Percentiles rank a stretch among this genome's conserved stretches.
phyloP scores from a whole-genome alignment of 2,797 vertebrate species.

The Falco concolor region DNA sequence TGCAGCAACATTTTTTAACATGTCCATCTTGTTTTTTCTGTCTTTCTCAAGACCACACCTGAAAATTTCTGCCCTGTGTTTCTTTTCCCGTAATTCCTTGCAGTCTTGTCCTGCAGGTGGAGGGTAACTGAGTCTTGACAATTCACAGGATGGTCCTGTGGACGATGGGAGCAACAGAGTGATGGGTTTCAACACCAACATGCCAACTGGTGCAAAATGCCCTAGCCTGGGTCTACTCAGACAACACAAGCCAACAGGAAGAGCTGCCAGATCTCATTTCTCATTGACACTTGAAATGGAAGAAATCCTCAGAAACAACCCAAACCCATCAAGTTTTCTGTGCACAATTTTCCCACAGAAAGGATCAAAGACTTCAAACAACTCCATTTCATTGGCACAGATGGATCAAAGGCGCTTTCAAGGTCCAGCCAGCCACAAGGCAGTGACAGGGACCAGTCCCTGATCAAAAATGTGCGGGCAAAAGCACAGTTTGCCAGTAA shows the following conservation, averaged over 20 bases:
- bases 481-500: rapidly evolving
- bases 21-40: not conserved
- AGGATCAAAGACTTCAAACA: not conserved
- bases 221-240: not conserved
- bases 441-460: not conserved
- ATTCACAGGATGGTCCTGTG: not conserved
- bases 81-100: not conserved
- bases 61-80: not conserved
- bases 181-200: not conserved
- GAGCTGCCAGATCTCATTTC: not conserved
- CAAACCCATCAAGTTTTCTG: not conserved
- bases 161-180: not conserved
- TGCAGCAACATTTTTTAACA: not conserved
- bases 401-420: not conserved
- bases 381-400: not conserved
- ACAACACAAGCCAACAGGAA: not conserved
- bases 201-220: not conserved
- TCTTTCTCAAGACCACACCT: not conserved
- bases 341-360: not conserved
- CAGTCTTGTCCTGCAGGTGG: not conserved
- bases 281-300: not conserved
- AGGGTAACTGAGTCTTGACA: not conserved
- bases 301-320: not conserved
- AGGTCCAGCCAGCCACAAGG: not conserved
- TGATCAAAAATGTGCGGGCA: not conserved